phyloP scores from a whole-genome alignment of 2,113 vertebrate species.

The Trematomus loennbergii region DNA sequence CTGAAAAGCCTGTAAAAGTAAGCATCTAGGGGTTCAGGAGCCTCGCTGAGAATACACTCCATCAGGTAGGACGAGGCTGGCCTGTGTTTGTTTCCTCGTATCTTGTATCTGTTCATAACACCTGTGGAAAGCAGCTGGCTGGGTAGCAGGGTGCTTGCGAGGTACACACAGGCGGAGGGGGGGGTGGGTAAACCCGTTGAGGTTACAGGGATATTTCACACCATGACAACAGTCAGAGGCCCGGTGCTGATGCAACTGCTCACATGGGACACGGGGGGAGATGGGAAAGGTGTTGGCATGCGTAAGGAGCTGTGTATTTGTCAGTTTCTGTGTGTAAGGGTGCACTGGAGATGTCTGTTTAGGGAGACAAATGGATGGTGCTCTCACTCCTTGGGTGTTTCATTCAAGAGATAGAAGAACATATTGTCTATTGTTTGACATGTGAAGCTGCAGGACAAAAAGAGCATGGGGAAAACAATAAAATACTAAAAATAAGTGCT shows the following conservation, averaged over 20 bases:
- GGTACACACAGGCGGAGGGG: constrained; percentile 3
- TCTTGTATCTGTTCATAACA: constrained; percentile 60
- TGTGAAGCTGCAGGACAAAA: no score
- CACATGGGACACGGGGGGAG: constrained; percentile 52
- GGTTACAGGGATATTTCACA: constrained; percentile 68
- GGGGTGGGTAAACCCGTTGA: constrained; percentile 49
- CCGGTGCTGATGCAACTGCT: constrained; percentile 68
- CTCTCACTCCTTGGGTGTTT: not conserved
- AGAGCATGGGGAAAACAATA: no score
- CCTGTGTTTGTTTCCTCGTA: constrained; percentile 42
- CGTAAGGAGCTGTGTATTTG: constrained; percentile 24
- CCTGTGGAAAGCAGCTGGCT: constrained; percentile 74
- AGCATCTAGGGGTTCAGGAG: constrained; percentile 5
- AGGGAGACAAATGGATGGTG: not conserved
- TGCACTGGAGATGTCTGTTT: constrained; percentile 14
- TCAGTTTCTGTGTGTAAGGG: constrained; percentile 13
- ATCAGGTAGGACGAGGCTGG: constrained; percentile 36
- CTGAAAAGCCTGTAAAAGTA: not conserved
- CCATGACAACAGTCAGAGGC: constrained; percentile 68
- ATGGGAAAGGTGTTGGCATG: constrained; percentile 43
- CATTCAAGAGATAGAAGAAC: not conserved
- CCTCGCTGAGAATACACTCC: constrained; percentile 6
- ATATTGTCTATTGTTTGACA: not conserved
- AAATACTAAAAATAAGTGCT: no score
- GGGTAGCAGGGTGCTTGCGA: constrained; percentile 55